Percentiles rank a stretch among this genome's conserved stretches.
Evolutionary conservation across 2,797 vertebrate genomes (phyloP).

Genomic region (Sebastes flavidus): DNA sequence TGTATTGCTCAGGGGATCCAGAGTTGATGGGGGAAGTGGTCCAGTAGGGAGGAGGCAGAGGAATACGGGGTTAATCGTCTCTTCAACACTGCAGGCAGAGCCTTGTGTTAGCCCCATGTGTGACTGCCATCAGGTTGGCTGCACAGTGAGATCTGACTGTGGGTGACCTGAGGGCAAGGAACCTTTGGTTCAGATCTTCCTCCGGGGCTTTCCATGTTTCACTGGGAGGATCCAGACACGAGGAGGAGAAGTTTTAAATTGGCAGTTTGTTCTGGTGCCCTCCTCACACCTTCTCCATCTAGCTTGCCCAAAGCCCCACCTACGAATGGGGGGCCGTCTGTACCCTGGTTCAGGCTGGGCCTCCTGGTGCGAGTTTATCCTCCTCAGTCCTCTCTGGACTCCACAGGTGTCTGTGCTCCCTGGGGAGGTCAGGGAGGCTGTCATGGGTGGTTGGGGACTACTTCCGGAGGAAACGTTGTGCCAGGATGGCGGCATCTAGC

Average conservation of each 20-base stretch:
- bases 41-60: slow-evolving; percentile 25
- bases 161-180: slow-evolving; percentile 46
- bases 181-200: slow-evolving; percentile 64
- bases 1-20: slow-evolving; percentile 76
- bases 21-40: slow-evolving; percentile 55
- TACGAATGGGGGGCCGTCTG: neutral
- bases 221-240: slow-evolving; percentile 41
- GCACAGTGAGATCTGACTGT: slow-evolving; percentile 64
- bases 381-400: slow-evolving; percentile 44
- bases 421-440: slow-evolving; percentile 36
- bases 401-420: slow-evolving; percentile 11
- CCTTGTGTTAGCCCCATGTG: slow-evolving; percentile 24
- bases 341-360: slow-evolving; percentile 24
- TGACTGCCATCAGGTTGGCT: slow-evolving; percentile 39
- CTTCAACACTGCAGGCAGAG: slow-evolving; percentile 52
- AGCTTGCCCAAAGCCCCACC: slow-evolving; percentile 41
- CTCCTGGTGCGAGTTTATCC: slow-evolving; percentile 16
- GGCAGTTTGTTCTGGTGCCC: slow-evolving; percentile 42
- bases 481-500: slow-evolving; percentile 94
- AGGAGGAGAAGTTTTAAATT: slow-evolving; percentile 32
- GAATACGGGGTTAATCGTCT: slow-evolving; percentile 40
- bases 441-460: slow-evolving; percentile 65
- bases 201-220: slow-evolving; percentile 28
- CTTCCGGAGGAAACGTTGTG: slow-evolving; percentile 95
- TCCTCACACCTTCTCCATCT: slow-evolving; percentile 28